These are phyloP conservation scores for Halictus quadricinctus DNA, from an alignment of 2,888 invertebrate species.

Conservation along the genomic window DNA sequence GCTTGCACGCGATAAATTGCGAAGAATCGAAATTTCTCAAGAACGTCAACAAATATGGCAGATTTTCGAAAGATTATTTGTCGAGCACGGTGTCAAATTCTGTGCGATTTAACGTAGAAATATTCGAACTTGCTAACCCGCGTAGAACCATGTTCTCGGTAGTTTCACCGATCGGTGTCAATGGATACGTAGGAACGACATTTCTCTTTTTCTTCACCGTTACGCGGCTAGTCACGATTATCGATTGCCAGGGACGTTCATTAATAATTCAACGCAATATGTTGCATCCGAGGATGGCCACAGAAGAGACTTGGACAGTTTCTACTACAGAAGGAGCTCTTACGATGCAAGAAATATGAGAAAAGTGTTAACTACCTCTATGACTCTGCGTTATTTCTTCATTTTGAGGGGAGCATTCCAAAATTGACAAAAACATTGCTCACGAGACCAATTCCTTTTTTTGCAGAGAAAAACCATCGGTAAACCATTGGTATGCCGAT, in stretches of 20 bases:
- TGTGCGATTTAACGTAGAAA: background rate
- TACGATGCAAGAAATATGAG: background rate
- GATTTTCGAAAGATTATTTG: no score
- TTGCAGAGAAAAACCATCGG: no score
- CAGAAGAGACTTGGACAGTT: slow-evolving; percentile 7
- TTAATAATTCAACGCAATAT: slow-evolving; percentile 68
- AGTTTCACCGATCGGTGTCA: slow-evolving; percentile 59
- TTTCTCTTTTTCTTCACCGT: slow-evolving; percentile 66
- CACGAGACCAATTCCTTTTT: background rate
- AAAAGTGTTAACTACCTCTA: background rate
- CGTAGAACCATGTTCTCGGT: slow-evolving; percentile 42
- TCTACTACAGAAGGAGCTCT: slow-evolving; percentile 12
- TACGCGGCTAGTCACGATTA: slow-evolving; percentile 64
- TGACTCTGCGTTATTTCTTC: background rate
- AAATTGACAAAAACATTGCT: background rate
- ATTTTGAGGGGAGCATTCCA: background rate
- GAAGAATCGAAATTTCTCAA: no score
- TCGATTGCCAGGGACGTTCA: slow-evolving; percentile 57
- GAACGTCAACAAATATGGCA: no score
- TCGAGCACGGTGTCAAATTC: background rate
- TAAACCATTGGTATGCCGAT: no score
- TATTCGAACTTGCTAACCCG: slow-evolving; percentile 28
- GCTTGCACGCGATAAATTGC: no score
- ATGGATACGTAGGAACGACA: slow-evolving; percentile 48
- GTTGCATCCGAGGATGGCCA: slow-evolving; percentile 55